Percentiles rank a stretch among this genome's conserved stretches.
Evolutionary conservation across 1,140 invertebrate genomes (phyloP).

Genomic region (Steinernema khuongi): DNA sequence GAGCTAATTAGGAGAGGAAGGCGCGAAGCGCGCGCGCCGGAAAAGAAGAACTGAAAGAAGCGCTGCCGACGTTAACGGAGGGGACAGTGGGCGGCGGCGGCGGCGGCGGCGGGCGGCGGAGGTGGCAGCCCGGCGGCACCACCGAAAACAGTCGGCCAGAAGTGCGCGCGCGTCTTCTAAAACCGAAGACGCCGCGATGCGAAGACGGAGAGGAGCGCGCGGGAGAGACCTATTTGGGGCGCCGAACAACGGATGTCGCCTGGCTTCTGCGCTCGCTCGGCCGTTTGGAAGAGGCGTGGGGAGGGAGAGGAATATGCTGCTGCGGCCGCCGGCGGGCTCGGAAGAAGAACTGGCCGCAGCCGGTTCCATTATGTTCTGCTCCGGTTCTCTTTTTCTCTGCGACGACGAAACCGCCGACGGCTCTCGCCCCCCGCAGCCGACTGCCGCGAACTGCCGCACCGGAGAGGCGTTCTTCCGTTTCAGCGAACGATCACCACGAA

Average conservation of each 20-base stretch:
- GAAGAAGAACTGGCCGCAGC: constrained; percentile 14
- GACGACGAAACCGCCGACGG: background rate
- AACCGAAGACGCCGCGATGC: background rate
- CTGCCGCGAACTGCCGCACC: background rate
- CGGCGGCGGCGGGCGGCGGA: background rate
- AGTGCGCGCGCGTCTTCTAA: background rate
- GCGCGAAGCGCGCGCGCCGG: background rate
- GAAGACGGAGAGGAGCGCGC: background rate
- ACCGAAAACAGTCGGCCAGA: too few relatives aligned
- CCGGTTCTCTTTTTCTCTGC: constrained; percentile 16
- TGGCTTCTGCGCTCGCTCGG: background rate
- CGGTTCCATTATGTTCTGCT: constrained; percentile 13
- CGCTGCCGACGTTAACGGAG: too few relatives aligned
- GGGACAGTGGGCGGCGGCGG: background rate
- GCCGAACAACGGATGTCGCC: constrained; percentile 8
- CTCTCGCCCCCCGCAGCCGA: background rate
- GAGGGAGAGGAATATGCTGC: background rate
- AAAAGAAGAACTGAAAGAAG: background rate
- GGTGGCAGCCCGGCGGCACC: background rate
- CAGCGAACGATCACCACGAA: background rate
- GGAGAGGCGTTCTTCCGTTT: constrained; percentile 10
- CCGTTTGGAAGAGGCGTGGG: background rate
- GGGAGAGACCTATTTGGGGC: constrained; percentile 3
- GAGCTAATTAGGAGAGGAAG: background rate
- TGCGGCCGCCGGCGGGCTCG: constrained; percentile 1